phyloP scores from a whole-genome alignment of 2,113 vertebrate genomes.

The Donacobius atricapilla region DNA sequence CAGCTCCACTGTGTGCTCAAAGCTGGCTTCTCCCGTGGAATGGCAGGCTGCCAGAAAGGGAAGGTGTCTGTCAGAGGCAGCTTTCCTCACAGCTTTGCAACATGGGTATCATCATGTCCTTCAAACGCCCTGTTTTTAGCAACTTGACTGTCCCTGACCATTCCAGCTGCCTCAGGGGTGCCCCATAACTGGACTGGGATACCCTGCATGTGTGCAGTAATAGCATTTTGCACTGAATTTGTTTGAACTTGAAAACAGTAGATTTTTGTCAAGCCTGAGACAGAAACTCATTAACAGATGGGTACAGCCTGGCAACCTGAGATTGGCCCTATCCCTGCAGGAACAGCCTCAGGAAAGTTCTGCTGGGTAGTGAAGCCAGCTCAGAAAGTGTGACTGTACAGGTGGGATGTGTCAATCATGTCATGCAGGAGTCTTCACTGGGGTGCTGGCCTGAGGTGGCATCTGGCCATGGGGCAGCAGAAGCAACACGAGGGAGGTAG shows the following conservation, averaged over 20 bases:
- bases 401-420: background rate
- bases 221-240: background rate
- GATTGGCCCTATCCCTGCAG: background rate
- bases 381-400: background rate
- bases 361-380: background rate
- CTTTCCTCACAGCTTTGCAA: background rate
- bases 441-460: background rate
- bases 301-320: background rate
- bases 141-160: background rate
- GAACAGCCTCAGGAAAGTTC: background rate
- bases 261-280: background rate
- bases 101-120: background rate
- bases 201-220: background rate
- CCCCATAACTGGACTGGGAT: background rate
- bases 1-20: slow-evolving; percentile 80
- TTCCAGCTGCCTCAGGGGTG: background rate
- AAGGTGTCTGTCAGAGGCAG: background rate
- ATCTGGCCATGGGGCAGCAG: background rate
- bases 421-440: background rate
- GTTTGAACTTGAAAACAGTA: background rate
- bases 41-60: slow-evolving; percentile 58
- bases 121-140: background rate
- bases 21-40: background rate
- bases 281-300: background rate
- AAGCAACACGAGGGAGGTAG: background rate